These are phyloP conservation scores for Telenomus remus DNA, from an alignment of 1,140 invertebrate genomes.

Conservation along the genomic window DNA sequence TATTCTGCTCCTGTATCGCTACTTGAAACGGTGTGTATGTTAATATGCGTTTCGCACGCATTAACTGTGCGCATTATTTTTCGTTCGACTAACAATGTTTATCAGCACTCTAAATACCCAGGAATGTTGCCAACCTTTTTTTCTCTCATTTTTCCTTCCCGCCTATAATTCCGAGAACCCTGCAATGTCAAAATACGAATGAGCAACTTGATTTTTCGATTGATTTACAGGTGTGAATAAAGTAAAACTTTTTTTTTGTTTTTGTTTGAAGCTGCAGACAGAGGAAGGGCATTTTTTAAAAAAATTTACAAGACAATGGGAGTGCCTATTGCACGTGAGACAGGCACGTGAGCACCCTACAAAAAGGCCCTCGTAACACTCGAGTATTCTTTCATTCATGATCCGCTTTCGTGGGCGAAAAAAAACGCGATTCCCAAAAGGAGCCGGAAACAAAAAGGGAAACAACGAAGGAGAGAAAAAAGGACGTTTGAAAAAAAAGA, in stretches of 20 bases:
- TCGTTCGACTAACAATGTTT: constrained; percentile 12
- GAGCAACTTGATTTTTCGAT: neutral
- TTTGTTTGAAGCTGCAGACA: neutral
- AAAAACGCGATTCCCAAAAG: constrained; percentile 34
- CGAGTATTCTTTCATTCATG: constrained; percentile 62
- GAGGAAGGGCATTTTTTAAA: constrained; percentile 27
- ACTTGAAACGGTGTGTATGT: constrained; percentile 16
- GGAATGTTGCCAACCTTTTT: too few relatives aligned
- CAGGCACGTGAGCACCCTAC: constrained; percentile 64
- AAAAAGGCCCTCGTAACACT: constrained; percentile 59
- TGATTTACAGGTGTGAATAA: neutral
- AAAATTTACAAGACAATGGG: constrained; percentile 56
- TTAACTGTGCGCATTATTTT: constrained; percentile 20
- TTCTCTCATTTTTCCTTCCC: too few relatives aligned
- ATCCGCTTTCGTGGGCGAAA: constrained; percentile 50
- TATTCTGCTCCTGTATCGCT: constrained; percentile 55
- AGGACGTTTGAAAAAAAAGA: constrained; percentile 2
- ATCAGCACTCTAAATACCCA: too few relatives aligned
- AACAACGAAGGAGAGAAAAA: constrained; percentile 3
- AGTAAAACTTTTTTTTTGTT: neutral
- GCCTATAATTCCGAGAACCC: too few relatives aligned
- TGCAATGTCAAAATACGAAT: too few relatives aligned
- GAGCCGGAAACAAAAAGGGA: constrained; percentile 24
- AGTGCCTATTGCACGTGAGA: constrained; percentile 60
- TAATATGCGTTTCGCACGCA: constrained; percentile 13